A percentile compares a stretch with the other conserved stretches of the same genome.
phyloP scores from a whole-genome alignment of 1,140 invertebrate species.

The Sipha flava region DNA sequence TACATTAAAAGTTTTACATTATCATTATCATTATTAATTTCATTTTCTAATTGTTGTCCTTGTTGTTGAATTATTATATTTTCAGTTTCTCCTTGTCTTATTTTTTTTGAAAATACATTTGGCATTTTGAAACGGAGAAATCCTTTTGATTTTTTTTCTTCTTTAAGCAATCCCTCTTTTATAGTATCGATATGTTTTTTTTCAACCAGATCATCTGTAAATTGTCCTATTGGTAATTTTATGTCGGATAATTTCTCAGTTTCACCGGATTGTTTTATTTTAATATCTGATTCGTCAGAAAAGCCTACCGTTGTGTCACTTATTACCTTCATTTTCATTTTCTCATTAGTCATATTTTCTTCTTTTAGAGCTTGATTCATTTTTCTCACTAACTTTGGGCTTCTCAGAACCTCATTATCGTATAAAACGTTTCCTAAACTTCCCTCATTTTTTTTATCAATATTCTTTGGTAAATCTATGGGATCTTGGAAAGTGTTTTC shows the following conservation, averaged over 20 bases:
- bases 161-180: background rate
- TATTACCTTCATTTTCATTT: no score
- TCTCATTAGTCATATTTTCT: background rate
- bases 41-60: background rate
- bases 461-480: background rate
- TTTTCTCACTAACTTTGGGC: slow-evolving; percentile 11
- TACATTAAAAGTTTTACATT: slow-evolving; percentile 6
- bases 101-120: slow-evolving; percentile 18
- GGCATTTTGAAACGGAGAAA: slow-evolving; percentile 10
- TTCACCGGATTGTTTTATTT: background rate
- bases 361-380: background rate
- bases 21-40: background rate
- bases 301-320: no score
- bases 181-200: background rate
- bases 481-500: background rate
- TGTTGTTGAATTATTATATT: background rate
- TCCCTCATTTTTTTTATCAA: background rate
- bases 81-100: background rate
- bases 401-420: background rate
- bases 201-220: no score
- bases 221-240: no score
- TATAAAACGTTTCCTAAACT: background rate
- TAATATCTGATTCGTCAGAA: background rate
- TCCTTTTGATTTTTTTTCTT: background rate
- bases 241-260: background rate